phyloP scores from a whole-genome alignment of 2,113 vertebrate genomes.

The Mirza zaza region DNA sequence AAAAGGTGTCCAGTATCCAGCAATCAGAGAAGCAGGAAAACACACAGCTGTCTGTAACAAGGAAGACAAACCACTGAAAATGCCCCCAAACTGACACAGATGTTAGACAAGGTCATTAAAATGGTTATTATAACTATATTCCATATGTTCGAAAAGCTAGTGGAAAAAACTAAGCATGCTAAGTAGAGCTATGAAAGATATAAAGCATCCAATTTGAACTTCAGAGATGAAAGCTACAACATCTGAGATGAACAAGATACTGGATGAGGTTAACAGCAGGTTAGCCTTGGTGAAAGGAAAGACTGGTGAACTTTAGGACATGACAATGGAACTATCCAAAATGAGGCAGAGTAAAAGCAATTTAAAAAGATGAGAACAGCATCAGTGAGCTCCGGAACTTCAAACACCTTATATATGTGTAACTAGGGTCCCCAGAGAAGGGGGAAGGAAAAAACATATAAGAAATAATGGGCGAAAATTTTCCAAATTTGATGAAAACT shows the following conservation, averaged over 20 bases:
- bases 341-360: neutral
- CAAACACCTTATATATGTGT: accelerated
- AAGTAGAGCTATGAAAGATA: neutral
- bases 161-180: neutral
- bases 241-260: neutral
- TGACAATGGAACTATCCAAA: neutral
- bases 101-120: neutral
- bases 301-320: neutral
- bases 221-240: neutral
- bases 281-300: neutral
- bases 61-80: too few relatives aligned
- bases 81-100: neutral
- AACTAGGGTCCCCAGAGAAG: neutral
- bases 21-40: neutral
- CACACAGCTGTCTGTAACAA: accelerated
- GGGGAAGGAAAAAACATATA: too few relatives aligned
- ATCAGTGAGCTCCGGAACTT: neutral
- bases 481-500: neutral
- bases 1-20: neutral
- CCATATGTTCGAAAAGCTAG: neutral
- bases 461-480: neutral
- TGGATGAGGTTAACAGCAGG: too few relatives aligned
- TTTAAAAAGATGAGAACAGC: accelerated
- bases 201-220: neutral
- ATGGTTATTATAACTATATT: accelerated